These are phyloP conservation scores for Lingula anatina DNA, from an alignment of 2,888 invertebrate genomes.

Conservation along the genomic window DNA sequence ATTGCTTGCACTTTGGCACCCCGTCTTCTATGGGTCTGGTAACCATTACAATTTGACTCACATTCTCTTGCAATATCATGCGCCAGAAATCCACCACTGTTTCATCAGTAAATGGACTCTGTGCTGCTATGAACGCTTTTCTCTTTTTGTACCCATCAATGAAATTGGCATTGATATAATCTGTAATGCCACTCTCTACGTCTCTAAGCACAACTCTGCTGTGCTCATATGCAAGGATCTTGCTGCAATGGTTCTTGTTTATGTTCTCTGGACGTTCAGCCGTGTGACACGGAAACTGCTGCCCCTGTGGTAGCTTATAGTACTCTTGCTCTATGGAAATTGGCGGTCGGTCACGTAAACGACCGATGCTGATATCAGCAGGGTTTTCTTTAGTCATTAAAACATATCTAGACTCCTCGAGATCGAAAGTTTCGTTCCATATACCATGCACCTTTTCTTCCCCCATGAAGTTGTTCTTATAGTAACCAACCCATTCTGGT, in stretches of 20 bases:
- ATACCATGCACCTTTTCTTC: constrained; percentile 4
- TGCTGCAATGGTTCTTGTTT: constrained; percentile 39
- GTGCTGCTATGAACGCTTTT: constrained; percentile 45
- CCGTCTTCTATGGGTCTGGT: constrained; percentile 54
- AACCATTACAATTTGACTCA: constrained; percentile 54
- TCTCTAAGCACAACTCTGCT: constrained; percentile 31
- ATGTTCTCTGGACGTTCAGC: constrained; percentile 27
- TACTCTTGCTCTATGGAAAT: constrained; percentile 42
- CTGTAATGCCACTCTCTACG: constrained; percentile 11
- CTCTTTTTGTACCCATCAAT: constrained; percentile 36
- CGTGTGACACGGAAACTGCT: constrained; percentile 18
- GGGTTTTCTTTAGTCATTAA: background rate
- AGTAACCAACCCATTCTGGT: too few species aligned
- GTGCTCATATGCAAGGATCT: constrained; percentile 48
- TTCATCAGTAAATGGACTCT: constrained; percentile 43
- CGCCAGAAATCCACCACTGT: constrained; percentile 51
- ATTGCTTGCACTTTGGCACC: constrained; percentile 77
- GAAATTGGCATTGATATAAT: constrained; percentile 49
- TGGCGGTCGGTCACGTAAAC: constrained; percentile 5
- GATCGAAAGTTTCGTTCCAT: constrained; percentile 12
- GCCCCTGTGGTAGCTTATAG: constrained; percentile 31
- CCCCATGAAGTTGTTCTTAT: too few species aligned
- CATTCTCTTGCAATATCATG: constrained; percentile 54
- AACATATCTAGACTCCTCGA: constrained; percentile 3
- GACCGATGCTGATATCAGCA: background rate